phyloP scores from a whole-genome alignment of 1,140 invertebrate species.

The Drosophila kepulauana region DNA sequence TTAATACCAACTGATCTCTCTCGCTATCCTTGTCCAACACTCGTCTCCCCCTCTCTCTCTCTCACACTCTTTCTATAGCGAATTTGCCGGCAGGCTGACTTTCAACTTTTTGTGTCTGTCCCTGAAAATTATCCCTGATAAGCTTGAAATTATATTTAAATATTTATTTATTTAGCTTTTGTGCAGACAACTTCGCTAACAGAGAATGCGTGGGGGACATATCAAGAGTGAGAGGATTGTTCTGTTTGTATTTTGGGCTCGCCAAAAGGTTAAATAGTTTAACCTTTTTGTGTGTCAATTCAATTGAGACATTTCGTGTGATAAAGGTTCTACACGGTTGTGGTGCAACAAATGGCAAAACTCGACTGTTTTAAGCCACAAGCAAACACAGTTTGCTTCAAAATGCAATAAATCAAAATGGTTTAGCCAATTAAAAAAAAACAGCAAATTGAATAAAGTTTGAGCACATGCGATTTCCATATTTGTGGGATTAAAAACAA shows the following conservation, averaged over 20 bases:
- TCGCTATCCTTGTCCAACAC: slow-evolving; percentile 1
- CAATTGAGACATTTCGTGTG: slow-evolving; percentile 50
- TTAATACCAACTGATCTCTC: slow-evolving; percentile 53
- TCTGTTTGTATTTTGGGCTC: slow-evolving; percentile 9
- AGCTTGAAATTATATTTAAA: slow-evolving; percentile 72
- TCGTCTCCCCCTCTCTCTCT: background rate
- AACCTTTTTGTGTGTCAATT: slow-evolving; percentile 53
- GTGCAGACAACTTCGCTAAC: background rate
- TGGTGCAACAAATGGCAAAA: slow-evolving; percentile 22
- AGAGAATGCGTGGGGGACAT: background rate
- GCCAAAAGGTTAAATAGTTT: slow-evolving; percentile 54
- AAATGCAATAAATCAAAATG: slow-evolving; percentile 6
- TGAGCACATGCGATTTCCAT: background rate
- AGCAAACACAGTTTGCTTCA: background rate
- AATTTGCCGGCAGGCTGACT: slow-evolving; percentile 32
- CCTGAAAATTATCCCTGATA: slow-evolving; percentile 56
- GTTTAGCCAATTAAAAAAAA: background rate
- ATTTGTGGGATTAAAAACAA: slow-evolving; percentile 1
- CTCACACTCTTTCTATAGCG: background rate
- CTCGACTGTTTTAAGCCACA: slow-evolving; percentile 1
- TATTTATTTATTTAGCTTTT: slow-evolving; percentile 57
- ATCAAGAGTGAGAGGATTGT: slow-evolving; percentile 6
- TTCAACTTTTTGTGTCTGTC: slow-evolving; percentile 39
- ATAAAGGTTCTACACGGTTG: slow-evolving; percentile 34
- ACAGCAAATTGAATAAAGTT: background rate